Conservation (phyloP, 2,888 invertebrate species). For the Dynastes grantii region DNA sequence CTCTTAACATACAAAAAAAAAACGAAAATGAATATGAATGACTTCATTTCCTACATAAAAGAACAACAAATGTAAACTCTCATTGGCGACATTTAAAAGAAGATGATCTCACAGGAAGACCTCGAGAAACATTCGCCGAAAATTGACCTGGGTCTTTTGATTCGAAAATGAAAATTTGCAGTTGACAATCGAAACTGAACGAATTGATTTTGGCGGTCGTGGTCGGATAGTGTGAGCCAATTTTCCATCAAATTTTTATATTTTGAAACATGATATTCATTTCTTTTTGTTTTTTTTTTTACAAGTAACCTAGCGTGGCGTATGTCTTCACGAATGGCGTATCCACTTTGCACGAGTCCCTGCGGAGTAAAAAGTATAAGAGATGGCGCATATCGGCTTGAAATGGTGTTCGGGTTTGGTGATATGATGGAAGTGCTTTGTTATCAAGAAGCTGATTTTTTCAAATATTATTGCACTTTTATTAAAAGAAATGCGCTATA, state of each 20-base stretch:
- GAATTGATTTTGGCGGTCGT: too few relatives aligned
- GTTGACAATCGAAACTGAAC: too few relatives aligned
- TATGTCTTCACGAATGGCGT: conserved; percentile 95
- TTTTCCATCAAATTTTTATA: too few relatives aligned
- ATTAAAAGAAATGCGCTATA: too few relatives aligned
- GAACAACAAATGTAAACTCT: background rate
- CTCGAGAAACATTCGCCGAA: background rate
- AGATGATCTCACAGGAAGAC: background rate
- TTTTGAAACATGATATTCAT: too few relatives aligned
- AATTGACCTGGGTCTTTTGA: background rate
- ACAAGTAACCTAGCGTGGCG: conserved; percentile 94
- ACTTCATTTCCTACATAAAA: background rate
- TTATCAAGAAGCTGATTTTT: too few relatives aligned
- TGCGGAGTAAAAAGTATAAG: conserved; percentile 73
- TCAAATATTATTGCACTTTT: too few relatives aligned
- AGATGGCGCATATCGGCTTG: conserved; percentile 28
- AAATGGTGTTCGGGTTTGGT: background rate
- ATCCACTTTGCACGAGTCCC: conserved; percentile 89
- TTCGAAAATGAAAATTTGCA: too few relatives aligned
- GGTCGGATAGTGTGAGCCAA: too few relatives aligned
- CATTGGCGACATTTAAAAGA: background rate
- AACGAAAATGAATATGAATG: background rate
- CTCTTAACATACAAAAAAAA: background rate
- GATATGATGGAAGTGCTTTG: too few relatives aligned
- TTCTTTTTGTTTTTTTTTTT: conserved; percentile 65